These are phyloP conservation scores for Lasioglossum leucozonium DNA, from an alignment of 2,888 invertebrate species.

Conservation along the genomic window DNA sequence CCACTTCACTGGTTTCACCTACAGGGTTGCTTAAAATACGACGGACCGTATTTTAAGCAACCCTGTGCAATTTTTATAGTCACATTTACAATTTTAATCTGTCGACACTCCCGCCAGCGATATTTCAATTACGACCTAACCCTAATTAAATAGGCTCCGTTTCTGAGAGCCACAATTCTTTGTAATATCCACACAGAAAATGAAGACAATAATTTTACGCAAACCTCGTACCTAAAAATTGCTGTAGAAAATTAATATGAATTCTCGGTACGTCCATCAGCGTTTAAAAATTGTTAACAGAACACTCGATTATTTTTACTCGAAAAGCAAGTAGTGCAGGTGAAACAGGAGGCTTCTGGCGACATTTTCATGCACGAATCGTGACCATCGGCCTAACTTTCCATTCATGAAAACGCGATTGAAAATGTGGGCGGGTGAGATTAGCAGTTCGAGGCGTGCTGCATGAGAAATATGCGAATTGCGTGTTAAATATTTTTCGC, in stretches of 20 bases:
- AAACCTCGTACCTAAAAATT: background rate
- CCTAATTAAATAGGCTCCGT: background rate
- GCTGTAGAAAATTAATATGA: background rate
- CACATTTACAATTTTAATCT: conserved; percentile 19
- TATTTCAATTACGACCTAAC: background rate
- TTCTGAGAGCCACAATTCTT: background rate
- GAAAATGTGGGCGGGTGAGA: accelerated
- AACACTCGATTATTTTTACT: background rate
- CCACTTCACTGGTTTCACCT: conserved; percentile 76
- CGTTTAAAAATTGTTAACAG: background rate
- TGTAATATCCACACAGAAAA: background rate
- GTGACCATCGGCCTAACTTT: background rate
- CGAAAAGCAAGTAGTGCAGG: background rate
- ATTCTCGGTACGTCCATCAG: background rate
- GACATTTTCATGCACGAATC: background rate
- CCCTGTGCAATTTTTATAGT: conserved; percentile 3
- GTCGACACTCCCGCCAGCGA: conserved; percentile 7
- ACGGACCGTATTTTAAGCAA: conserved; percentile 74
- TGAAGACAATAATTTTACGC: no score
- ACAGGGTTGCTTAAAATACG: conserved; percentile 74
- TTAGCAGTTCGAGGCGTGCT: background rate
- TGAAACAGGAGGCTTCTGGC: background rate
- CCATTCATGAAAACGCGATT: background rate
- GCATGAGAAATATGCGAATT: background rate
- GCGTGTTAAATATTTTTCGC: background rate